Evolutionary conservation across 2,888 invertebrate species (phyloP), one percentile per base, ranked within the genome.

Genomic region (Lasioglossum calceatum): DNA sequence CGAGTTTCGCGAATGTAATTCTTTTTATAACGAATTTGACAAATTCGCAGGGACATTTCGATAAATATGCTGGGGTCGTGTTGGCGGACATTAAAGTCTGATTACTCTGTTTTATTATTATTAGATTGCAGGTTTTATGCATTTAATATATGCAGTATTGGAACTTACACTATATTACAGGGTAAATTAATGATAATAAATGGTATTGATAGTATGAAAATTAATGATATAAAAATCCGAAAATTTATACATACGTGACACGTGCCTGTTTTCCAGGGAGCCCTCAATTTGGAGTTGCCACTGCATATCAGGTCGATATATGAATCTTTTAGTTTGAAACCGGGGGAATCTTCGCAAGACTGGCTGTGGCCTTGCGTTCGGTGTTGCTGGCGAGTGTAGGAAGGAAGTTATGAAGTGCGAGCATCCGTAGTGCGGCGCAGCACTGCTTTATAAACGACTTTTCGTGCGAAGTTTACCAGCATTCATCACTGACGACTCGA

Each of bases 391-490:
- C 77, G 77, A 87, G 91, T 86, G 81, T 89, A 88, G 91, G 92
- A 91, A 91, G 92, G 92, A 92, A 94, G 94, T 94, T 94, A 94
- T 94, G 94, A 94, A 94, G 94, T 93, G 93, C 92, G 92, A 92
- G 92, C 93, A 92, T 90, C 90, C 92, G 91, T 92, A 90, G 90
- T 90, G 91, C 88, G 92, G 92, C 92, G 92, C 92, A 92, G 93
- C 92, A 92, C 90, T 91, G 92, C 93, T 93, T 94, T 94, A 94
- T 94, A 94, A 94, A 94, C 94, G 94, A 94, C 94, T 94, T 94
- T 93, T 94, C 93, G 93, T 91, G 92, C 92, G 87, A 94, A 94
- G 92, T 94, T 94, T 94, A 91, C 93, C 92, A 92, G 94, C 94
- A 94, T 94, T 94, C 94, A 94, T 94, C 94, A 94, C 92, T 90